A percentile compares a stretch with the other conserved stretches of the same genome.
phyloP scores from a whole-genome alignment of 2,888 invertebrate species.

The Meta bourneti region DNA sequence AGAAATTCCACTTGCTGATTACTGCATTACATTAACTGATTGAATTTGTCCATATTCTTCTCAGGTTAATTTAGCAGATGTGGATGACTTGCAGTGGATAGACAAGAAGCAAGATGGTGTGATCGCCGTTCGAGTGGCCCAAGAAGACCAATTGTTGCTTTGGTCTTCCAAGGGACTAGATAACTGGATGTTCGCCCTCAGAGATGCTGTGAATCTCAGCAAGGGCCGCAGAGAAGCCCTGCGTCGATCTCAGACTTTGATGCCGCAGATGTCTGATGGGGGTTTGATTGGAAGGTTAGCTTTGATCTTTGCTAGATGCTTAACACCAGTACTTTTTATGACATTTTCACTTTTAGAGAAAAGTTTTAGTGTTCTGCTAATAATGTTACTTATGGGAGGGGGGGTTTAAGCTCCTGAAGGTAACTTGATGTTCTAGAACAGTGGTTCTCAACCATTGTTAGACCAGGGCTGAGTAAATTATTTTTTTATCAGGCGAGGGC shows the following conservation, averaged over 20 bases:
- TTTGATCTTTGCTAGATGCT: not conserved
- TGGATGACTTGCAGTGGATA: constrained; percentile 86
- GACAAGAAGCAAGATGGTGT: constrained; percentile 85
- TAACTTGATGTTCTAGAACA: too few relatives aligned
- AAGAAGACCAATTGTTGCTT: constrained; percentile 85
- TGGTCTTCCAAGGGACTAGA: constrained; percentile 83
- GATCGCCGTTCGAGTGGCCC: constrained; percentile 84
- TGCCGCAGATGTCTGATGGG: constrained; percentile 77
- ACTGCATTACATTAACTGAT: not conserved
- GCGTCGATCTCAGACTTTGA: constrained; percentile 81
- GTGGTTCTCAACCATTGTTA: too few relatives aligned
- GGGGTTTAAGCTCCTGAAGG: too few relatives aligned
- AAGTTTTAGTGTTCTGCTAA: too few relatives aligned
- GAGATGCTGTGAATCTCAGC: constrained; percentile 85
- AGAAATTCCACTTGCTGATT: not conserved
- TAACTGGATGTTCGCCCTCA: constrained; percentile 78
- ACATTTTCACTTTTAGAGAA: too few relatives aligned
- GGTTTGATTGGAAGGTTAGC: constrained; percentile 73
- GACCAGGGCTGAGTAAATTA: too few relatives aligned
- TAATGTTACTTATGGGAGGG: too few relatives aligned
- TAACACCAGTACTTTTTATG: too few relatives aligned
- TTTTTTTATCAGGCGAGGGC: too few relatives aligned
- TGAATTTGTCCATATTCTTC: not conserved
- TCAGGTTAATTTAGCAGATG: constrained; percentile 85
- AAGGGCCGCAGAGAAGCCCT: constrained; percentile 85